Conservation (phyloP, 2,113 vertebrate genomes). For the Salvator merianae region DNA sequence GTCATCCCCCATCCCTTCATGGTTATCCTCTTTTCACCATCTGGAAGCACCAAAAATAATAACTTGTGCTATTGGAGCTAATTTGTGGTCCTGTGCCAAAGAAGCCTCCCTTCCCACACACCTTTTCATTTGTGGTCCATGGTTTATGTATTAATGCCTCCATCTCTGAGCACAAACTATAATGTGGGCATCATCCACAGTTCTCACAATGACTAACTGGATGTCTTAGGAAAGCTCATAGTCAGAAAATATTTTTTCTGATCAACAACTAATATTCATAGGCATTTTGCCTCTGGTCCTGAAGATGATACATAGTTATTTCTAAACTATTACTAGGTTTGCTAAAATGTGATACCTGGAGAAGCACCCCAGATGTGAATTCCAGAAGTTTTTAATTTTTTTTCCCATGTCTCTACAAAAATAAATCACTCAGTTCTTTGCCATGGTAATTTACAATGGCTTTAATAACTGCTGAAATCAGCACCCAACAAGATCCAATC, state of each 20-base stretch:
- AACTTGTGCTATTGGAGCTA: neutral
- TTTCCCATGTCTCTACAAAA: neutral
- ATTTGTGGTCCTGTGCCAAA: neutral
- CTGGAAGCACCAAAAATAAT: neutral
- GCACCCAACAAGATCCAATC: slow-evolving; percentile 3
- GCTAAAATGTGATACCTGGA: neutral
- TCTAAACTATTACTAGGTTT: neutral
- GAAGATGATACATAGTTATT: neutral
- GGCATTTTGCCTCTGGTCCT: no score
- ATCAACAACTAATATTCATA: neutral
- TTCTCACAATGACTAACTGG: neutral
- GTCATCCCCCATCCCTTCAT: slow-evolving; percentile 1
- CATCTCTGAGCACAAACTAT: neutral
- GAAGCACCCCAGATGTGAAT: neutral
- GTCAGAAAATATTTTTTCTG: neutral
- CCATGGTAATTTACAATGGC: slow-evolving; percentile 40
- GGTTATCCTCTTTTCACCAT: slow-evolving; percentile 1
- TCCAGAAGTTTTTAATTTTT: neutral
- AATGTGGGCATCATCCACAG: neutral
- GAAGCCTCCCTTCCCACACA: neutral
- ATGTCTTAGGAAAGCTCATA: neutral
- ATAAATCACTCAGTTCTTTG: slow-evolving; percentile 40
- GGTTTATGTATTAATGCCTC: neutral
- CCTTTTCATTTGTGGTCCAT: neutral
- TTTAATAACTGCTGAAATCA: slow-evolving; percentile 61